Conservation (phyloP, 2,888 invertebrate species). For the Macrosiphum euphorbiae region DNA sequence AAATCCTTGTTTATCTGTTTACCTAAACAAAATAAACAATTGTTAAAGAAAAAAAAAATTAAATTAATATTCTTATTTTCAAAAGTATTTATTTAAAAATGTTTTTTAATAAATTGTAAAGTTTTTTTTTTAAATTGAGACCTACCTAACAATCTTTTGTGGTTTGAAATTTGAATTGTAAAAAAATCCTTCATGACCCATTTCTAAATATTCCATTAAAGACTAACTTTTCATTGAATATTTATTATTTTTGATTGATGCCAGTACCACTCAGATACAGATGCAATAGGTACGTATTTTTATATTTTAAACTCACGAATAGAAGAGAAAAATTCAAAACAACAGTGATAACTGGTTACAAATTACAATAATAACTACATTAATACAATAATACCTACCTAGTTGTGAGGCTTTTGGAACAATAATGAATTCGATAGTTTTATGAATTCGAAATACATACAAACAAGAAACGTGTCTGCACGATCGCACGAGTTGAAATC, state of each 20-base stretch:
- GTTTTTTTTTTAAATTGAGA: not conserved
- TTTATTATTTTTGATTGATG: not conserved
- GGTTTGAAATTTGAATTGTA: not conserved
- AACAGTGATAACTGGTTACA: not conserved
- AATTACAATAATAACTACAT: constrained; percentile 11
- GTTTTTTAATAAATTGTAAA: not conserved
- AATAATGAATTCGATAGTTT: not conserved
- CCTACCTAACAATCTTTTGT: not conserved
- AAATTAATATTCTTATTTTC: not conserved
- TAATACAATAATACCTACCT: not conserved
- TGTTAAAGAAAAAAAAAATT: not conserved
- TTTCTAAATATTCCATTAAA: not conserved
- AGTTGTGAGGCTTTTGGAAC: not conserved
- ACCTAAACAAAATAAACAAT: not conserved
- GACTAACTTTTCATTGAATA: not conserved
- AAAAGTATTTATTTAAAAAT: not conserved
- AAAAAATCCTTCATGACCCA: not conserved
- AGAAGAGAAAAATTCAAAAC: not conserved
- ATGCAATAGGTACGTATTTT: not conserved
- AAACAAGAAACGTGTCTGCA: not conserved
- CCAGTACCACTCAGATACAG: not conserved
- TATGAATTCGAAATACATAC: not conserved
- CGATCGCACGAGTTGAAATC: not conserved
- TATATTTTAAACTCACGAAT: not conserved
- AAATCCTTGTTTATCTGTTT: not conserved